Base-by-base conservation (phyloP, 2,888 invertebrate genomes). In the Apoda limacodes region DNA sequence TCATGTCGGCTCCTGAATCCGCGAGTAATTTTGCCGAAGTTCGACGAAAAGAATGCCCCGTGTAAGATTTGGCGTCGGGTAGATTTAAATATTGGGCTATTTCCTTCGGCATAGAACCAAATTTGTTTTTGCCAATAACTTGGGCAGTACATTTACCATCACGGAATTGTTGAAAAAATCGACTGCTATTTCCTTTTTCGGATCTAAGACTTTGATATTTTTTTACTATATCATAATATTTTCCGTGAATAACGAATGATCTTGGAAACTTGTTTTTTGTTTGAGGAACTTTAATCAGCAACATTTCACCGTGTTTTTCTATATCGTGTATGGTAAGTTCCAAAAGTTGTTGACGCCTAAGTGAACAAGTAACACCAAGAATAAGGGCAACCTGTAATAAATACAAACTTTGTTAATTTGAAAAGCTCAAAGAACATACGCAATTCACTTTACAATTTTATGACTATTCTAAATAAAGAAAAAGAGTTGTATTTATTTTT, bases 41-140 rank as follows among this genome's bases (percentile, higher is more conserved):
- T 21, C 42, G 25, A 5, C 42, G 28, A 15, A 44, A 44, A 19
- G 30, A 34, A 19, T 41, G 41, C 3, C 40, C 39, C 2, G 45
- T 39, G 24, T 39, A 47, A 5, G 13, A 9, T 9, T 39, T 19
- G n/a, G 31, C 13, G 12, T 41, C 25, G 7, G 39, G 35, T 12
- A 42, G 17, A 13, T 35, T 29, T 6, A 46, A 28, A 35, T 22
- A 41, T 3, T 13, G 25, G 9, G 46, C 46, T 2, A 43, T 43
- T 24, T 37, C 13, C n/a, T n/a, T n/a, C n/a, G n/a, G n/a, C n/a
- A n/a, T n/a, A n/a, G n/a, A n/a, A n/a, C n/a, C n/a, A n/a, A 23
- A n/a, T 23, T 9, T 23, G 12, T 11, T 9, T 23, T 13, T 12
- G 13, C 12, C 9, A 13, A 23, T 13, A 23, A 13, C 12, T 23